Evolutionary conservation across 2,113 vertebrate species (phyloP), one percentile per base, ranked within the genome.

Genomic region (Progne subis): DNA sequence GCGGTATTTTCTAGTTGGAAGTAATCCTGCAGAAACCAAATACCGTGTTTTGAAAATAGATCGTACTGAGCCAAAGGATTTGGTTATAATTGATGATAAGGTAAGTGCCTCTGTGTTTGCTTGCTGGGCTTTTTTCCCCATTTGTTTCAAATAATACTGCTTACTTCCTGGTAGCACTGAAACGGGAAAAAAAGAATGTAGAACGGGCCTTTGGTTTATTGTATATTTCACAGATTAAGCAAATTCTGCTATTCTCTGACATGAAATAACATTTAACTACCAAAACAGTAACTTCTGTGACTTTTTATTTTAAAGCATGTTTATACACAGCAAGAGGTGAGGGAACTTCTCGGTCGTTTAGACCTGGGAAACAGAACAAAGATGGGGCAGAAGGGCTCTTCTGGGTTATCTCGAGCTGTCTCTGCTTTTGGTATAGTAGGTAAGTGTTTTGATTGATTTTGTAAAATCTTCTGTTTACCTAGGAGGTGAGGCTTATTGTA

Each of bases 1-100:
- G 99, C 98, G 99, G 55, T 99, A 99, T 97, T 99, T 99, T 95
- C 98, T 99, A 6, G 99, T 99, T 64, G 99, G 99, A 67, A 99
- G 98, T 94, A 99, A 99, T 97, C 98, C 99, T 85, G 98, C 99
- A 81, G 99, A 99, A 97, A 99, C 99, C 41, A 99, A 99, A 94
- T 98, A 99, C 41, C 97, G 99, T 55, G 99, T 99, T 87, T 96
- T 99, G 95, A 99, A 99, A 98, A 99, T 99, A 94, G 99, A 99
- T 93, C 98, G 99, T 94, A 99, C 99, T 37, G 99, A 99, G 95
- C 99, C 99, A 2, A 99, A 98, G 95, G 99, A 99, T 97, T 98
- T 99, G 97, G 98, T 99, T 88, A 90, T 99, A 92, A 99, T 99
- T 94, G 99, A 99, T 89, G 99, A 99, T 86, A 99, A 99, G 98